phyloP scores from a whole-genome alignment of 2,888 invertebrate species.

The Crioceris asparagi region DNA sequence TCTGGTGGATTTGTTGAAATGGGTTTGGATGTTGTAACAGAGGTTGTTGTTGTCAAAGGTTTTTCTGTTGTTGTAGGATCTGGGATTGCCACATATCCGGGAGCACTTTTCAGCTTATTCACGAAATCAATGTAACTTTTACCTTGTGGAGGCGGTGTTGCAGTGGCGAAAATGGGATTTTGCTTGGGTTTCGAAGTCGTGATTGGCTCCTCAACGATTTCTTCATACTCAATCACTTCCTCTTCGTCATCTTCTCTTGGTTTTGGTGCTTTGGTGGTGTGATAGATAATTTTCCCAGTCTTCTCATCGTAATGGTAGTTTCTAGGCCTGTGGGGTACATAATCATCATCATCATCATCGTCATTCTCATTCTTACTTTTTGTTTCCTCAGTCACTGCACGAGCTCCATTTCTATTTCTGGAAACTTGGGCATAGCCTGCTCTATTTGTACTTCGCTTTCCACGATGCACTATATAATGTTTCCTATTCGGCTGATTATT shows the following conservation, averaged over 20 bases:
- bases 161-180: constrained; percentile 22
- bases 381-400: constrained; percentile 15
- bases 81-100: constrained; percentile 29
- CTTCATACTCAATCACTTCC: constrained; percentile 25
- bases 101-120: constrained; percentile 26
- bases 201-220: constrained; percentile 20
- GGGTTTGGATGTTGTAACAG: constrained; percentile 21
- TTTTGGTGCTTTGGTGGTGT: constrained; percentile 25
- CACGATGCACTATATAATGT: constrained; percentile 15
- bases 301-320: constrained; percentile 36
- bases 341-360: constrained; percentile 30
- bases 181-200: constrained; percentile 20
- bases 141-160: constrained; percentile 25
- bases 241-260: constrained; percentile 21
- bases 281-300: constrained; percentile 33
- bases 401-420: constrained; percentile 18
- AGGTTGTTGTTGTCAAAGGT: constrained; percentile 18
- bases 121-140: constrained; percentile 32
- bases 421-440: constrained; percentile 27
- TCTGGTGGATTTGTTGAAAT: constrained; percentile 28
- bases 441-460: constrained; percentile 24
- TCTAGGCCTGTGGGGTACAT: constrained; percentile 33
- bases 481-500: constrained; percentile 14
- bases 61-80: constrained; percentile 32
- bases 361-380: constrained; percentile 19